A percentile compares a stretch with the other conserved stretches of the same genome.
Evolutionary conservation across 1,140 invertebrate species (phyloP).

Genomic region (Leptopilina clavipes): DNA sequence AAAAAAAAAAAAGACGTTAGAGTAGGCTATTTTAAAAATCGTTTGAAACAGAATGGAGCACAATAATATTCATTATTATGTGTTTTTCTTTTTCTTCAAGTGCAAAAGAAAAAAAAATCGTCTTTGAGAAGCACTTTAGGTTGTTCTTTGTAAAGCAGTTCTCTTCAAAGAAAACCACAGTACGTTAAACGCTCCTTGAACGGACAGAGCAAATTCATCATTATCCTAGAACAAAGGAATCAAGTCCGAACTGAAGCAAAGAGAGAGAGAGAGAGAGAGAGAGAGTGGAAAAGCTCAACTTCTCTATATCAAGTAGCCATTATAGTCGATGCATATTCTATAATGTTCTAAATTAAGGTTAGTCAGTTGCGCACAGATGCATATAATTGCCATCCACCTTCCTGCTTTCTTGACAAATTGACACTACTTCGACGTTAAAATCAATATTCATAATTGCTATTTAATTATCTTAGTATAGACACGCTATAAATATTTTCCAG

Average conservation of each 20-base stretch:
- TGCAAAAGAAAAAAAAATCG: background rate
- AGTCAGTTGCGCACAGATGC: conserved; percentile 29
- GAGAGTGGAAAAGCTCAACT: conserved; percentile 29
- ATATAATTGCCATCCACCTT: conserved; percentile 26
- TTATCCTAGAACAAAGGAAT: conserved; percentile 30
- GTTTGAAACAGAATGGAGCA: background rate
- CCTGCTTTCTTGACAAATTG: background rate
- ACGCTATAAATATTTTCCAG: background rate
- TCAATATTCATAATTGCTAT: conserved; percentile 6
- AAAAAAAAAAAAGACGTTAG: no score
- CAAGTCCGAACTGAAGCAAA: conserved; percentile 7
- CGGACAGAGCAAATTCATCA: conserved; percentile 22
- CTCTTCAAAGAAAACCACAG: conserved; percentile 34
- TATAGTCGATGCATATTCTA: conserved; percentile 25
- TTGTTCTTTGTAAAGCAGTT: conserved; percentile 20
- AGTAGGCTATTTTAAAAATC: background rate
- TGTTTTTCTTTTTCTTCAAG: background rate
- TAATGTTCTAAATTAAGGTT: conserved; percentile 13
- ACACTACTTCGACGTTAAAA: background rate
- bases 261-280: background rate
- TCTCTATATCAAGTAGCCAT: conserved; percentile 23
- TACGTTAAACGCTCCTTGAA: conserved; percentile 25
- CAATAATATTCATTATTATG: background rate
- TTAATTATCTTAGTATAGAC: background rate
- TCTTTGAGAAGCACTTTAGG: conserved; percentile 17